Percentiles rank a stretch among this genome's conserved stretches.
Evolutionary conservation across 2,797 vertebrate genomes (phyloP).

Genomic region (Eremophila alpestris): DNA sequence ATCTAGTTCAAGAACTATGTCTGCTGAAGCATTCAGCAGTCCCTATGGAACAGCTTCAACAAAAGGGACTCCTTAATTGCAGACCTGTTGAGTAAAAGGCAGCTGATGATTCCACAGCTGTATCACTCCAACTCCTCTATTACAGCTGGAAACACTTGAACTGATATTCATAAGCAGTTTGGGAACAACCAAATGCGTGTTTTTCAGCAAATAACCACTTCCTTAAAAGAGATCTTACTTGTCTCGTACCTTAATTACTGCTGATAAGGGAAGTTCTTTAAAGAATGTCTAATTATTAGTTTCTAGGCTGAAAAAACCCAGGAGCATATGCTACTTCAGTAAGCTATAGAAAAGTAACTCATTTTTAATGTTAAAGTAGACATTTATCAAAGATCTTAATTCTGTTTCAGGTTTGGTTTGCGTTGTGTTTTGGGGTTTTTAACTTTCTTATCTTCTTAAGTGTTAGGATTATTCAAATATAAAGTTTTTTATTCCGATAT

Average conservation of each 20-base stretch:
- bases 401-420: background rate
- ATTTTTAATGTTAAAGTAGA: background rate
- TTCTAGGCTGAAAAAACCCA: background rate
- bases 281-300: background rate
- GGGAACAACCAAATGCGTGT: background rate
- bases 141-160: conserved; percentile 34
- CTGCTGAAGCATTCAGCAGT: background rate
- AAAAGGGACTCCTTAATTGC: conserved; percentile 22
- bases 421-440: background rate
- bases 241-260: background rate
- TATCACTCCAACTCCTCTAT: background rate
- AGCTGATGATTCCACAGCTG: conserved; percentile 20
- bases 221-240: conserved; percentile 16
- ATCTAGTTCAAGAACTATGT: background rate
- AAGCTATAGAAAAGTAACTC: background rate
- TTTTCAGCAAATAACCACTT: conserved; percentile 41
- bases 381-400: background rate
- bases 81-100: conserved; percentile 30
- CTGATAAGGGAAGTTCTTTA: background rate
- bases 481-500: background rate
- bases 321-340: background rate
- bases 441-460: background rate
- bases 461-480: background rate
- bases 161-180: background rate
- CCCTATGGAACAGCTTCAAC: background rate